Evolutionary conservation across 1,140 invertebrate species (phyloP), one percentile per base, ranked within the genome.

Genomic region (Dendrolimus kikuchii): DNA sequence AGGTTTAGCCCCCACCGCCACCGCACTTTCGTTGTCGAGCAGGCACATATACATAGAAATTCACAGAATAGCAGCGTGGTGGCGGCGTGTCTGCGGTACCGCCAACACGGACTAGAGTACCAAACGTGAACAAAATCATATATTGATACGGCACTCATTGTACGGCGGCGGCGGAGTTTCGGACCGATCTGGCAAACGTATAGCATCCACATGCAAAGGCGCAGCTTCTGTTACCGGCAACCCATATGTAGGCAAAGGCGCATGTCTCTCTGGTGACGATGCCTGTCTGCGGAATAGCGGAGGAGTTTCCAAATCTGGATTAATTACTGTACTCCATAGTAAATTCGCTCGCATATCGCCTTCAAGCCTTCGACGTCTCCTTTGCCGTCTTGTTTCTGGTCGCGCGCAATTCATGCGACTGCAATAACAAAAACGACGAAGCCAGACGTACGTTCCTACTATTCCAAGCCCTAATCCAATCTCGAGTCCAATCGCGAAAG

Each of bases 151-250:
- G 38, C 62, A 62, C 48, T 88, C 83, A 39, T 79, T 61, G 53
- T 88, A 88, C 0, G 84, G 79, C 4, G 87, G 87, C 2, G 87
- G 87, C 0, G 87, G 86, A 0, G 84, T 87, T 51, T 87, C 87
- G 0, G 69, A 56, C 4, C 75, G 54, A 48, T 60, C 54, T 0
- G 64, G 64, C 37, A 67, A 37, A 6, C 68, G 59, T 5, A 81
- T 67, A 5, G 71, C 71, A 42, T 79, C 77, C 3, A 62, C 68
- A 43, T 67, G 66, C 5, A 76, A 37, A 6, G 51, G 52, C 37
- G 60, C 45, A 10, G 60, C 64, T 2, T 59, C 50, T 5, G 66
- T 58, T 6, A 59, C 63, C 47, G 53, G 71, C 51, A 61, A 55
- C 0, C 64, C 71, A 40, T 66, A 71, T 44, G 68, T 55, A 38